Conservation (phyloP, 2,888 invertebrate genomes). For the Margaritifera margaritifera region DNA sequence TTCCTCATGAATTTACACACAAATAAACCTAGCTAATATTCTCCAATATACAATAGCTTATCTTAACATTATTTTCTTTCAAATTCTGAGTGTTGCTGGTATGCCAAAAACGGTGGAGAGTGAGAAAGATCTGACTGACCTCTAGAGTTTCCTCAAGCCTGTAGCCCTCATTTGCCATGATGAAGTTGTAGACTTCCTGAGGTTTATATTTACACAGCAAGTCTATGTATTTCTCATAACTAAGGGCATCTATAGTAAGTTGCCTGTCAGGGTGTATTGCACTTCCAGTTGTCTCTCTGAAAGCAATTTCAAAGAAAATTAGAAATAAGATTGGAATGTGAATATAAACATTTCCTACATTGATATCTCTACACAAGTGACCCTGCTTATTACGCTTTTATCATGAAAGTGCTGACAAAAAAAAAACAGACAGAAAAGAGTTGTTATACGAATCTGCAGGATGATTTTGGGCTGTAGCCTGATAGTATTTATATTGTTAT, state of each 20-base stretch:
- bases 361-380: conserved; percentile 1
- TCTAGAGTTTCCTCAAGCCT: conserved; percentile 78
- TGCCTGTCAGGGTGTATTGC: conserved; percentile 64
- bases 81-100: too few species aligned
- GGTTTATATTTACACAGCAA: conserved; percentile 79
- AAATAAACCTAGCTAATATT: too few species aligned
- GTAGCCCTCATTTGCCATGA: conserved; percentile 77
- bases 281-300: conserved; percentile 62
- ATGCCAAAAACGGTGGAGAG: too few species aligned
- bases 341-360: neutral
- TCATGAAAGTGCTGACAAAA: too few species aligned
- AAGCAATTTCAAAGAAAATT: conserved; percentile 1
- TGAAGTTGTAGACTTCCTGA: conserved; percentile 76
- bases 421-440: too few species aligned
- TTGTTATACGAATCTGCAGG: too few species aligned
- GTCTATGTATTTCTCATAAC: conserved; percentile 79
- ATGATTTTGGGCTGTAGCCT: too few species aligned
- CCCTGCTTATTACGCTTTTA: too few species aligned
- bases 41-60: too few species aligned
- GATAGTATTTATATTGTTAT: too few species aligned
- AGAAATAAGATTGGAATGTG: neutral
- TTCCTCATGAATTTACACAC: too few species aligned
- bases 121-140: conserved; percentile 56
- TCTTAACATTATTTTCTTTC: neutral
- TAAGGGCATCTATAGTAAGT: conserved; percentile 66